phyloP scores from a whole-genome alignment of 92 coral and sea anemone species.

The Zoanthus sansibaricus region DNA sequence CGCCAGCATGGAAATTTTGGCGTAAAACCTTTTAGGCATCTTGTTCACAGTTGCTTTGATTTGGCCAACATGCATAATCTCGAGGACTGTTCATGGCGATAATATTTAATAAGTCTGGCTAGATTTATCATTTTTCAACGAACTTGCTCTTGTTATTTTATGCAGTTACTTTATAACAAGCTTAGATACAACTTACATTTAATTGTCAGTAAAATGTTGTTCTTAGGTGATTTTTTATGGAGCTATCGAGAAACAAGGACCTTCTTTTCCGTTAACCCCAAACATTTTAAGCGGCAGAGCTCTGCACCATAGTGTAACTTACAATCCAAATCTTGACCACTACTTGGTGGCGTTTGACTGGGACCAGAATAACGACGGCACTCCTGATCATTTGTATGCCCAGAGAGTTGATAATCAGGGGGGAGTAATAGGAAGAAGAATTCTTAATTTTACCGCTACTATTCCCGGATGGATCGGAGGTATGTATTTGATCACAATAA shows the following conservation, averaged over 20 bases:
- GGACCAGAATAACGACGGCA: slow-evolving; percentile 81
- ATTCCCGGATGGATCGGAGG: slow-evolving; percentile 72
- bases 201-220: not conserved
- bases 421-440: slow-evolving; percentile 59
- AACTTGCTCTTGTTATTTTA: no score
- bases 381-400: slow-evolving; percentile 81
- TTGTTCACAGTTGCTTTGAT: no score
- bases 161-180: no score
- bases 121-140: no score
- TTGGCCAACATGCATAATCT: no score
- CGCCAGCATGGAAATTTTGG: no score
- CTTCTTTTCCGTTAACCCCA: slow-evolving; percentile 70
- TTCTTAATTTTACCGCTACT: slow-evolving; percentile 79
- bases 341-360: slow-evolving; percentile 88
- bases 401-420: slow-evolving; percentile 71
- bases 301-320: slow-evolving; percentile 44
- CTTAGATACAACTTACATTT: not conserved
- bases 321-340: slow-evolving; percentile 81
- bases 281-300: not conserved
- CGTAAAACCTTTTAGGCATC: no score
- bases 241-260: slow-evolving; percentile 68
- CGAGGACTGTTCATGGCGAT: no score
- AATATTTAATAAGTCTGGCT: no score
- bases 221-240: slow-evolving; percentile 76
- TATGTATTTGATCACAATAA: slow-evolving; percentile 14